Percentiles rank a stretch among this genome's conserved stretches.
Evolutionary conservation across 2,113 vertebrate species (phyloP).

Genomic region (Plecotus auritus): DNA sequence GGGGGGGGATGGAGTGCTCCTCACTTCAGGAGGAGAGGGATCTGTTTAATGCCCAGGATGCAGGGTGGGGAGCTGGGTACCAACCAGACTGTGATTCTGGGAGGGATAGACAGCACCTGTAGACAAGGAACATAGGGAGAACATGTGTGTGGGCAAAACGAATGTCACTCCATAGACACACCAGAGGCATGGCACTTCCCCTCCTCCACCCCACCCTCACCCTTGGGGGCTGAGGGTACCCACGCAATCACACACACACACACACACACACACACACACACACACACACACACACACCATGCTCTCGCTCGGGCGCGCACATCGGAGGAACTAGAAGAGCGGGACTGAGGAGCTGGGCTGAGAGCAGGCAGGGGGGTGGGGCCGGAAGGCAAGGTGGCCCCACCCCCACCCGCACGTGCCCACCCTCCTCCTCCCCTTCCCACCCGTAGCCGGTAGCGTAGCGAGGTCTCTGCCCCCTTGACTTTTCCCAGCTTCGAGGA

Average conservation of each 20-base stretch:
- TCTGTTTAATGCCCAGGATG: background rate
- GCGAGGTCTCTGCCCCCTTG: constrained; percentile 45
- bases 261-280: background rate
- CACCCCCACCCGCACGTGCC: constrained; percentile 10
- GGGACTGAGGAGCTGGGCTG: background rate
- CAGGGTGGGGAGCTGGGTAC: background rate
- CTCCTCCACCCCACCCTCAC: background rate
- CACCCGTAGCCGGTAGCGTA: background rate
- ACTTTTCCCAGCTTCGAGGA: constrained; percentile 76
- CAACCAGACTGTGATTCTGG: background rate
- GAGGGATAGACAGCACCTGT: background rate
- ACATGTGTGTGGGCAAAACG: background rate
- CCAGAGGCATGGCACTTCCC: background rate
- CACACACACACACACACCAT: background rate
- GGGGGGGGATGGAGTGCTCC: background rate
- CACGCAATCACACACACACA: background rate
- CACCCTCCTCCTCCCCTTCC: constrained; percentile 25
- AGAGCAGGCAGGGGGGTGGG: background rate
- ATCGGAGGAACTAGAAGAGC: background rate
- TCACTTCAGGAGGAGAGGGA: background rate
- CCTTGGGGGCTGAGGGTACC: background rate
- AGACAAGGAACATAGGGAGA: background rate
- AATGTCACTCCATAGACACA: background rate
- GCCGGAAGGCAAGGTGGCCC: background rate
- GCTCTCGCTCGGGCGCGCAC: background rate